A percentile compares a stretch with the other conserved stretches of the same genome.
Evolutionary conservation across 2,113 vertebrate genomes (phyloP).

Genomic region (Naja naja): DNA sequence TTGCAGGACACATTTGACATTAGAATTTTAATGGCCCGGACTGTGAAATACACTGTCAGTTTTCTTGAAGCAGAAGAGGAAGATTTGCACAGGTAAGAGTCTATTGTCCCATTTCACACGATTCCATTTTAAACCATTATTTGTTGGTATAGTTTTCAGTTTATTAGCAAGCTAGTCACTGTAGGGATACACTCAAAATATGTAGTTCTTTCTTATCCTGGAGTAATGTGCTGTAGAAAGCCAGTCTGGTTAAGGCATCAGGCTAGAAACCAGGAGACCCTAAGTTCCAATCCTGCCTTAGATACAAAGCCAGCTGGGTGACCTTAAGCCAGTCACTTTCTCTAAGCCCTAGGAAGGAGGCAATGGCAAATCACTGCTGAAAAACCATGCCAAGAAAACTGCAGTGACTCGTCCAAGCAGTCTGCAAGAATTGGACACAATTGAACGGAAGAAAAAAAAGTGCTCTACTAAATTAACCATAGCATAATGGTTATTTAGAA

Average conservation of each 20-base stretch:
- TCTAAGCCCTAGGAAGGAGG: too few relatives aligned
- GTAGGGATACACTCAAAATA: background rate
- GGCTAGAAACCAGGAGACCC: too few relatives aligned
- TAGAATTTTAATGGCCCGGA: conserved; percentile 76
- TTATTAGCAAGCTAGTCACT: background rate
- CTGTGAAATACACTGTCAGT: conserved; percentile 78
- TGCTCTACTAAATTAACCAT: background rate
- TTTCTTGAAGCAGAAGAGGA: conserved; percentile 74
- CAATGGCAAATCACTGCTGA: too few relatives aligned
- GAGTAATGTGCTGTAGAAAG: background rate
- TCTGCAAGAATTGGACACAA: background rate
- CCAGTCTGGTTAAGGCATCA: too few relatives aligned
- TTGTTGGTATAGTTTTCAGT: background rate
- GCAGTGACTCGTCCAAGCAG: too few relatives aligned
- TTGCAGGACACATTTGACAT: conserved; percentile 78
- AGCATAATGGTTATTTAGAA: background rate
- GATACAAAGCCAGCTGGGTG: too few relatives aligned
- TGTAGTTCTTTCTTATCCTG: background rate
- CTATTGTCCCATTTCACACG: background rate
- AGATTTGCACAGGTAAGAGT: conserved; percentile 70
- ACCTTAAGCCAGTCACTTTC: too few relatives aligned
- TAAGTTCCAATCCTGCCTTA: too few relatives aligned
- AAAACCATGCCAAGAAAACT: too few relatives aligned
- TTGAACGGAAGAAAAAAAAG: background rate
- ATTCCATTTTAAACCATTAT: background rate